phyloP scores from a whole-genome alignment of 2,797 vertebrate species.

The Propithecus deckenii region DNA sequence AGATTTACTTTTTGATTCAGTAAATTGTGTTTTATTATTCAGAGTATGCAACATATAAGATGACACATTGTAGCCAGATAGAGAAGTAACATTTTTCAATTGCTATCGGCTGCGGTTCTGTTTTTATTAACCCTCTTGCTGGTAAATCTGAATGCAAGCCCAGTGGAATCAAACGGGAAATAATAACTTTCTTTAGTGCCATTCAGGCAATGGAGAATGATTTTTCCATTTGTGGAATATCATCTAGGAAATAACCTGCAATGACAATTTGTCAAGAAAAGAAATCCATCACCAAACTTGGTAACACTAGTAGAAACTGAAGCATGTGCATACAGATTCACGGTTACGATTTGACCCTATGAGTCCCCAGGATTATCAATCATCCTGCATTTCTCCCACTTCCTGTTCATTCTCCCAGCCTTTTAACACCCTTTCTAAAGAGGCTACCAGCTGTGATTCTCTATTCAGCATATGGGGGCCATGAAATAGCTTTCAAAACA shows the following conservation, averaged over 20 bases:
- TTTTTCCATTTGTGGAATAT: slow-evolving; percentile 77
- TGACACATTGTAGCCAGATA: slow-evolving; percentile 58
- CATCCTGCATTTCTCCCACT: not conserved
- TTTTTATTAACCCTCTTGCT: slow-evolving; percentile 76
- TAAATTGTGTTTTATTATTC: slow-evolving; percentile 67
- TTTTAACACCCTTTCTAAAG: not conserved
- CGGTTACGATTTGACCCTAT: slow-evolving; percentile 61
- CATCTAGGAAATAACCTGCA: slow-evolving; percentile 72
- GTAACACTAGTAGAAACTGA: slow-evolving; percentile 45
- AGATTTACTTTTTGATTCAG: slow-evolving; percentile 55
- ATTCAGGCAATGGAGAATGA: slow-evolving; percentile 73
- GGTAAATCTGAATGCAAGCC: slow-evolving; percentile 75
- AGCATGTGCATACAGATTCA: slow-evolving; percentile 37
- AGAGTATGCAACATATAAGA: slow-evolving; percentile 47
- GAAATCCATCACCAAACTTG: slow-evolving; percentile 74
- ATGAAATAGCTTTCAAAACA: slow-evolving; percentile 9
- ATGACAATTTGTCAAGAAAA: slow-evolving; percentile 75
- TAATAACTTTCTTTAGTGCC: slow-evolving; percentile 76
- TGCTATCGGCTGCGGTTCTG: slow-evolving; percentile 66
- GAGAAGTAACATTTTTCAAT: slow-evolving; percentile 71
- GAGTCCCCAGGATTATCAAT: slow-evolving; percentile 38
- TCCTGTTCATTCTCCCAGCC: not conserved
- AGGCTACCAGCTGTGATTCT: not conserved
- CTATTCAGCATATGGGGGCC: not conserved
- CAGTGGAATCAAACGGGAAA: slow-evolving; percentile 70